A percentile compares a stretch with the other conserved stretches of the same genome.
Evolutionary conservation across 2,888 invertebrate species (phyloP).

Genomic region (Lasius platythorax): DNA sequence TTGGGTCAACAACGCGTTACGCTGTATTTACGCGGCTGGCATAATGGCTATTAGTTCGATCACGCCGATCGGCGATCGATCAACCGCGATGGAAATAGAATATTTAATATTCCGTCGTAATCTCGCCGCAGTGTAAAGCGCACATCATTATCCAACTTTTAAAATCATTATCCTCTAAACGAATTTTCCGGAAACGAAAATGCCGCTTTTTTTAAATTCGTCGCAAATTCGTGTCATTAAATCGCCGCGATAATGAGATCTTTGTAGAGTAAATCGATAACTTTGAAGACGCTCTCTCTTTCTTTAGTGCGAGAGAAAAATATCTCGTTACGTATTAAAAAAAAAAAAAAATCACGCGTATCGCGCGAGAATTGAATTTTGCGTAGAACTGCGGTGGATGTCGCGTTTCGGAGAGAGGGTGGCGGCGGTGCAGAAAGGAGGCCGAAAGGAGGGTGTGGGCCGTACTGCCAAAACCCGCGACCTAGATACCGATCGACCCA

Average conservation of each 20-base stretch:
- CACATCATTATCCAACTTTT: neutral
- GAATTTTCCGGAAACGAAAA: neutral
- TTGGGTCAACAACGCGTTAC: conserved; percentile 54
- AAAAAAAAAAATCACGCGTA: neutral
- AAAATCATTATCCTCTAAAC: neutral
- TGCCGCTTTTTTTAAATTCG: neutral
- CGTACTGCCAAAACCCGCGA: conserved; percentile 85
- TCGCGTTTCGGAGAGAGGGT: conserved; percentile 64
- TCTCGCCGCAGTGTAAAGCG: neutral
- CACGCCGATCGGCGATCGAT: conserved; percentile 25
- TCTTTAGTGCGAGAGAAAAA: neutral
- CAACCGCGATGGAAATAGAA: neutral
- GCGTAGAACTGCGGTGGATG: conserved; percentile 63
- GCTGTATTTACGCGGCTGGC: conserved; percentile 39
- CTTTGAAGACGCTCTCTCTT: too few species aligned
- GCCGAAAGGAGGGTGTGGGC: conserved; percentile 70
- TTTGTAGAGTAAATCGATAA: neutral
- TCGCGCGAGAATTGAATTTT: conserved; percentile 43
- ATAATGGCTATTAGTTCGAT: conserved; percentile 46
- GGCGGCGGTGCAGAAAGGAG: conserved; percentile 61
- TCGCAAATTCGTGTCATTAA: neutral
- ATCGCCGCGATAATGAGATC: neutral
- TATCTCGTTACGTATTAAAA: neutral
- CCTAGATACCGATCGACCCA: conserved; percentile 86
- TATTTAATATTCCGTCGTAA: conserved; percentile 46